A percentile compares a stretch with the other conserved stretches of the same genome.
Conservation (phyloP, 2,797 vertebrate species). For the Sparus aurata region DNA sequence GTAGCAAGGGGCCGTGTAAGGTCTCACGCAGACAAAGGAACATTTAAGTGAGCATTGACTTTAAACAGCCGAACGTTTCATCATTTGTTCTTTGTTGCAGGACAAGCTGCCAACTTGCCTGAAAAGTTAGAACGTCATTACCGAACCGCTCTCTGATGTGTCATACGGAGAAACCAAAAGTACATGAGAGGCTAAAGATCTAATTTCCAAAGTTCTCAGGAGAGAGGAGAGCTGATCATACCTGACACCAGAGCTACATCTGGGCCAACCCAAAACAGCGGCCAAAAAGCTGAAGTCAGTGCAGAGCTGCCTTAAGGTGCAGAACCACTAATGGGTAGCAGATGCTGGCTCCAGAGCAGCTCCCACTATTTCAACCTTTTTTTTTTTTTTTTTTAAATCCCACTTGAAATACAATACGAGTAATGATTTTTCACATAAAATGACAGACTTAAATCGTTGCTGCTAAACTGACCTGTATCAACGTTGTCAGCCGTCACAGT, state of each 20-base stretch:
- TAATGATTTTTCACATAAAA: slow-evolving; percentile 8
- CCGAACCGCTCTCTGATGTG: slow-evolving; percentile 21
- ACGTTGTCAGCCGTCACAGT: background rate
- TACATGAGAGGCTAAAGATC: slow-evolving; percentile 30
- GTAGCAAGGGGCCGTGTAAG: background rate
- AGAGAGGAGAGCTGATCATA: slow-evolving; percentile 41
- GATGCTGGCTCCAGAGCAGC: slow-evolving; percentile 39
- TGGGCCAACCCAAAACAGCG: slow-evolving; percentile 42
- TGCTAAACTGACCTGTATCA: slow-evolving; percentile 7
- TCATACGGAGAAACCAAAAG: slow-evolving; percentile 17
- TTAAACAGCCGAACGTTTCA: background rate
- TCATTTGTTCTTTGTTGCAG: slow-evolving; percentile 11
- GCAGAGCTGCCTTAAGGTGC: slow-evolving; percentile 55
- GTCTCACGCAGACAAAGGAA: slow-evolving; percentile 5
- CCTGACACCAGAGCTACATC: slow-evolving; percentile 59
- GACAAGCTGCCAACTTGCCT: slow-evolving; percentile 27
- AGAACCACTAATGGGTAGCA: slow-evolving; percentile 57
- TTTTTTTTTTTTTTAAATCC: background rate
- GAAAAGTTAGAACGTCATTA: slow-evolving; percentile 13
- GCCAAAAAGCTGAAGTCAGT: slow-evolving; percentile 36
- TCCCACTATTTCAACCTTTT: slow-evolving; percentile 22
- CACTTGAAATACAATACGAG: slow-evolving; percentile 15
- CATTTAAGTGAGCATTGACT: background rate
- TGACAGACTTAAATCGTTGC: slow-evolving; percentile 14
- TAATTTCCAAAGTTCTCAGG: slow-evolving; percentile 17